phyloP scores from a whole-genome alignment of 2,113 vertebrate species.

The Phyllopteryx taeniolatus region DNA sequence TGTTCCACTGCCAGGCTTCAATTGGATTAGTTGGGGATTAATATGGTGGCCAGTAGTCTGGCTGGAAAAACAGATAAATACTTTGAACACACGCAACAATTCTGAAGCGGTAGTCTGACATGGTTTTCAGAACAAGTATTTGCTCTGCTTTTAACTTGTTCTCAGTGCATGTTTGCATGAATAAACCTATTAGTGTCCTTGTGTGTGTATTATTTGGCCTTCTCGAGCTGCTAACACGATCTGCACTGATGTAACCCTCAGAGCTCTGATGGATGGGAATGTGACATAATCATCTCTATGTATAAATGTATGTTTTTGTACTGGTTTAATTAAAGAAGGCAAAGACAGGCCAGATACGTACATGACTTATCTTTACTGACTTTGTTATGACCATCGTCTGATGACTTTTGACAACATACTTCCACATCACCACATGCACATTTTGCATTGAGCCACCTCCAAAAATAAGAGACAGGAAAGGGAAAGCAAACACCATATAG shows the following conservation, averaged over 20 bases:
- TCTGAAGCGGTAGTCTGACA: constrained; percentile 10
- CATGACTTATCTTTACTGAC: background rate
- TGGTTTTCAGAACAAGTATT: background rate
- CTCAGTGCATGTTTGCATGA: constrained; percentile 1
- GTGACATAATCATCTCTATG: constrained; percentile 1
- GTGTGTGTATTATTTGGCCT: background rate
- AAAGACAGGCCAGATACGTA: background rate
- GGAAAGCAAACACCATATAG: constrained; percentile 18
- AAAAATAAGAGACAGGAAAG: constrained; percentile 27
- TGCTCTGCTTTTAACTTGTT: background rate
- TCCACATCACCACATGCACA: constrained; percentile 4
- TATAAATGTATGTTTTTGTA: background rate
- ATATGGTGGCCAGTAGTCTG: constrained; percentile 3
- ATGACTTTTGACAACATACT: constrained; percentile 10
- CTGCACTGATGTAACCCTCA: constrained; percentile 8
- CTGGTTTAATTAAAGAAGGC: background rate
- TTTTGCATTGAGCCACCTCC: constrained; percentile 36
- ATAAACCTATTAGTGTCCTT: background rate
- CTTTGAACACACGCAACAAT: constrained; percentile 11
- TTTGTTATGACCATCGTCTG: background rate
- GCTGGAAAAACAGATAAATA: constrained; percentile 22
- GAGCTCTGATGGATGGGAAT: constrained; percentile 1
- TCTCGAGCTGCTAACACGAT: constrained; percentile 18
- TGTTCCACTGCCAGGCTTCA: constrained; percentile 3
- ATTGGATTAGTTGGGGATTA: constrained; percentile 49